Base-by-base conservation (phyloP, 2,888 invertebrate genomes). In the Diarsia dahlii region DNA sequence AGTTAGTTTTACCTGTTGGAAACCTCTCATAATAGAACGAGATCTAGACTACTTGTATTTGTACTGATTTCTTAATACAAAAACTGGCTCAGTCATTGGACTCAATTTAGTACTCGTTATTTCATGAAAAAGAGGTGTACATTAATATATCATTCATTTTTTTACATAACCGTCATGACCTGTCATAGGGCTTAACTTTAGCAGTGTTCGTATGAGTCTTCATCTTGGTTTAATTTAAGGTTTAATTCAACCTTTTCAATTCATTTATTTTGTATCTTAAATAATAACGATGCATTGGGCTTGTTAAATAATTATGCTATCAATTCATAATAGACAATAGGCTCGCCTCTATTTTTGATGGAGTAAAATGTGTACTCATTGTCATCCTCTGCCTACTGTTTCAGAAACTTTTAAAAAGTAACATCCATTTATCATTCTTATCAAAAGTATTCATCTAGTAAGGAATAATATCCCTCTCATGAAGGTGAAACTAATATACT, bases 401-500 rank as follows among this genome's bases (percentile, higher is more conserved):
- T 56, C n/a, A 34, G 48, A 39, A 28, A 52, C 23, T 45, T 28
- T 28, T 60, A 50, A 67, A 54, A 60, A 64, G 15, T n/a, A 34
- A 34, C 23, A 52, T 73, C 52, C 10, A 23, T 52, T 18, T 50
- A 5, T 12, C 20, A 66, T 48, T 46, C n/a, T 13, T 52, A 66
- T 28, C 52, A 18, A 15, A 52, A 34, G 34, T 66, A 70, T 63
- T 71, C 20, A 13, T 20, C 64, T 68, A 65, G 18, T 50, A 60
- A 68, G 39, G 34, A 64, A 63, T 74, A 39, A 74, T 80, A 65
- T 62, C 54, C 54, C 60, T 70, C 2, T 73, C n/a, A 46, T 69
- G 62, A 54, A 71, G 48, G 34, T 23, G 68, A 48, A 56, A 63
- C 23, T 50, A 80, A 58, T 67, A 81, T 85, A 85, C 85, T 83